A percentile compares a stretch with the other conserved stretches of the same genome.
Evolutionary conservation across 2,888 invertebrate genomes (phyloP).

Genomic region (Acronicta aceris): DNA sequence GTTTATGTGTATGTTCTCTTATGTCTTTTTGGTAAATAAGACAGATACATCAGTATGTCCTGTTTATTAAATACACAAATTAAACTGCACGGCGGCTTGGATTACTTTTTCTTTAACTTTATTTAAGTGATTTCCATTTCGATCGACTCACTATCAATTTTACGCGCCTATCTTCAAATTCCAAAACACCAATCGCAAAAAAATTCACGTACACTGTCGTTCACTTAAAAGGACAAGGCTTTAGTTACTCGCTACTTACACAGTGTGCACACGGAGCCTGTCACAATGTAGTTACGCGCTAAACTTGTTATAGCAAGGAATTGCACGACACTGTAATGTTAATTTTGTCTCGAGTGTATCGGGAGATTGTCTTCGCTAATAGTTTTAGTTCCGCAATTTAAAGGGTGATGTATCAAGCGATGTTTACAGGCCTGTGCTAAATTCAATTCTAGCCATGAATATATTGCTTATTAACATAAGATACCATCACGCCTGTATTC

Average conservation of each 20-base stretch:
- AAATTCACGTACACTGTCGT: slow-evolving; percentile 7
- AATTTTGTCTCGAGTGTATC: slow-evolving; percentile 42
- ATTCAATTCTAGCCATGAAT: neutral
- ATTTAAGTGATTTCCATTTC: no score
- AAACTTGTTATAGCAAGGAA: slow-evolving; percentile 48
- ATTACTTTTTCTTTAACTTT: no score
- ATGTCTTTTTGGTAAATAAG: no score
- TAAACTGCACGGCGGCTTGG: no score
- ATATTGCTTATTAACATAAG: no score
- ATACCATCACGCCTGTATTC: no score
- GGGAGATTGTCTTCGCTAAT: slow-evolving; percentile 43
- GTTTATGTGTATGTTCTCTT: neutral
- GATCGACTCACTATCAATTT: neutral
- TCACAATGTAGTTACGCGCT: slow-evolving; percentile 36
- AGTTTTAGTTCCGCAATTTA: slow-evolving; percentile 40
- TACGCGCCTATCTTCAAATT: neutral
- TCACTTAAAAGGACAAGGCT: slow-evolving; percentile 31
- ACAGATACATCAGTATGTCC: no score
- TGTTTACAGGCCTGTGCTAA: neutral
- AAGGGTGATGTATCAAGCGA: slow-evolving; percentile 2
- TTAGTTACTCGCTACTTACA: slow-evolving; percentile 15
- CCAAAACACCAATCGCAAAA: neutral
- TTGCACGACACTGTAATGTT: slow-evolving; percentile 46
- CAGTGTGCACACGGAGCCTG: slow-evolving; percentile 18
- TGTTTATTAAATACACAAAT: no score